phyloP scores from a whole-genome alignment of 2,888 invertebrate species.

The Beris morrisii region DNA sequence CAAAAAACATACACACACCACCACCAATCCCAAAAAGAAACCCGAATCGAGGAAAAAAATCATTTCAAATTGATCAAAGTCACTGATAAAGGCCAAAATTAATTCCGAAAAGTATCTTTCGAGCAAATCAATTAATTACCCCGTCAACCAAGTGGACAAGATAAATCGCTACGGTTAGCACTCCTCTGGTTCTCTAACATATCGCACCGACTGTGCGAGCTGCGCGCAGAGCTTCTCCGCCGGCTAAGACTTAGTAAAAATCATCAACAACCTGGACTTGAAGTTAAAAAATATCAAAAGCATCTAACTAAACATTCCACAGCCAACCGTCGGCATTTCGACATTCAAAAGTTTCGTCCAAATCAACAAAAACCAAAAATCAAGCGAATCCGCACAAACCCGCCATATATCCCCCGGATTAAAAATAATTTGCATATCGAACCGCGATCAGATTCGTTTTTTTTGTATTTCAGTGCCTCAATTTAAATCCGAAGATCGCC shows the following conservation, averaged over 20 bases:
- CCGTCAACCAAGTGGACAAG: constrained; percentile 38
- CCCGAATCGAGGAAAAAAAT: constrained; percentile 25
- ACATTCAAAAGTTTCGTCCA: no score
- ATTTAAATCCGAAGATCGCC: background rate
- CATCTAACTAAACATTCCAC: background rate
- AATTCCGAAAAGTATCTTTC: constrained; percentile 38
- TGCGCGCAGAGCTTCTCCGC: background rate
- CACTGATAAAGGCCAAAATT: constrained; percentile 38
- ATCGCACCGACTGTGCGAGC: constrained; percentile 25
- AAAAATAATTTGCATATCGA: constrained; percentile 35
- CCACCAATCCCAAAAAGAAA: background rate
- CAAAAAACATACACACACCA: constrained; percentile 2
- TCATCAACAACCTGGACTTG: background rate
- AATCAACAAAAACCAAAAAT: no score
- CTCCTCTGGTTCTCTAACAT: constrained; percentile 17
- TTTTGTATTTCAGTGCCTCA: background rate
- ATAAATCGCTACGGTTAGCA: constrained; percentile 34
- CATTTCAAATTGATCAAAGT: constrained; percentile 38
- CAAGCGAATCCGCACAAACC: no score
- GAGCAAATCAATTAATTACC: constrained; percentile 40
- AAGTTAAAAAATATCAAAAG: background rate
- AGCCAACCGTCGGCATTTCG: no score
- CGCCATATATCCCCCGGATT: constrained; percentile 2
- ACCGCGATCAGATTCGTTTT: constrained; percentile 17
- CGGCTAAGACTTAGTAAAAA: background rate